A percentile compares a stretch with the other conserved stretches of the same genome.
Conservation (phyloP, 2,888 invertebrate genomes). For the Ectemnius continuus region DNA sequence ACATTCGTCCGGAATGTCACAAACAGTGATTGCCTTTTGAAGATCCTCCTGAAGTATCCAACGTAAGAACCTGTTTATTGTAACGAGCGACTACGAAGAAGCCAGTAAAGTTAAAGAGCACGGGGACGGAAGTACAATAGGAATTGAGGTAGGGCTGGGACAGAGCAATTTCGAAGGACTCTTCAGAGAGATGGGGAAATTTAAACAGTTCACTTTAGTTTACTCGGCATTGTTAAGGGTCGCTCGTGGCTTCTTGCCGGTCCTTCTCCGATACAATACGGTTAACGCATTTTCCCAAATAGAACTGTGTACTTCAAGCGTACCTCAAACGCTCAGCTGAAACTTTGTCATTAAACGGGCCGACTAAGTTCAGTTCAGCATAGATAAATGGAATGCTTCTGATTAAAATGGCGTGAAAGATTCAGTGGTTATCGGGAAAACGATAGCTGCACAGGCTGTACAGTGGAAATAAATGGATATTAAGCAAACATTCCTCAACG, state of each 20-base stretch:
- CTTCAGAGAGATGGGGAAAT: slow-evolving; percentile 54
- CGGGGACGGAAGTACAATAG: slow-evolving; percentile 53
- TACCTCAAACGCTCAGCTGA: too few species aligned
- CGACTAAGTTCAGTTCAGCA: too few species aligned
- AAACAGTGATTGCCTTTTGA: slow-evolving; percentile 37
- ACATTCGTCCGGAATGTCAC: slow-evolving; percentile 59
- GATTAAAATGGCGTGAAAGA: too few species aligned
- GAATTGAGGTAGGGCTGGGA: slow-evolving; percentile 44
- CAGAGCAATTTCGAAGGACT: slow-evolving; percentile 56
- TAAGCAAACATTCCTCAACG: background rate
- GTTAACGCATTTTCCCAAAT: too few species aligned
- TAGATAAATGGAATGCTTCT: too few species aligned
- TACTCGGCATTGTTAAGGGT: slow-evolving; percentile 51
- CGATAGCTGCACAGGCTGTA: too few species aligned
- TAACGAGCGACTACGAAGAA: slow-evolving; percentile 56
- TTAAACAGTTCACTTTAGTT: slow-evolving; percentile 54
- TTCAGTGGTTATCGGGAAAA: too few species aligned
- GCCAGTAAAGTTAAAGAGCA: slow-evolving; percentile 59
- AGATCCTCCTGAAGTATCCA: slow-evolving; percentile 55
- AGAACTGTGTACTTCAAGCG: too few species aligned
- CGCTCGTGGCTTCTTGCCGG: slow-evolving; percentile 50
- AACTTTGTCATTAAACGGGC: too few species aligned
- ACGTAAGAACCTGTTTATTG: slow-evolving; percentile 60
- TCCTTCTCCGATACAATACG: slow-evolving; percentile 17
- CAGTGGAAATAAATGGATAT: background rate